Percentiles rank a stretch among this genome's conserved stretches.
These are phyloP conservation scores for Numenius phaeopus DNA, from an alignment of 2,797 vertebrate genomes.

Conservation along the genomic window DNA sequence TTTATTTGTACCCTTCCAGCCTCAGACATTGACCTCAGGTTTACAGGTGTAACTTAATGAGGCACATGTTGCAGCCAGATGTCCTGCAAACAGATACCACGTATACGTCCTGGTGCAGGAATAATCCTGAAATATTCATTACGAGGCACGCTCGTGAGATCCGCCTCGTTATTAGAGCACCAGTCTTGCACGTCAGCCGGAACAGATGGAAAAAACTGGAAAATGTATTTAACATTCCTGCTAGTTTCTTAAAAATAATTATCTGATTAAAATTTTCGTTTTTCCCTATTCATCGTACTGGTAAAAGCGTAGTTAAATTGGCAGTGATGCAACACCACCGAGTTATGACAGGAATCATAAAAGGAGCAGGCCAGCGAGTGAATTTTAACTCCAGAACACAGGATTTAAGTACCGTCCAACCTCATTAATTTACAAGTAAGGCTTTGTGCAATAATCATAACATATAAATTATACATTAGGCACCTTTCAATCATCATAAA, in stretches of 20 bases:
- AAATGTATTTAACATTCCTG: slow-evolving; percentile 66
- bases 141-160: slow-evolving; percentile 53
- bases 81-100: slow-evolving; percentile 51
- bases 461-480: background rate
- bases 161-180: slow-evolving; percentile 35
- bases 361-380: background rate
- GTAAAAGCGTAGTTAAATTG: background rate
- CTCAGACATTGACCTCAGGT: slow-evolving; percentile 59
- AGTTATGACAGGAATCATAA: background rate
- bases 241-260: slow-evolving; percentile 66
- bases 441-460: background rate
- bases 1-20: slow-evolving; percentile 73
- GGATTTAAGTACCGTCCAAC: background rate
- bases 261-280: slow-evolving; percentile 70
- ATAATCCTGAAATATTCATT: slow-evolving; percentile 67
- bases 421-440: background rate
- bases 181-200: slow-evolving; percentile 56
- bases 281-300: background rate
- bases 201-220: slow-evolving; percentile 78
- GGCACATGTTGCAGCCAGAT: slow-evolving; percentile 78
- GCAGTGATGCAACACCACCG: background rate
- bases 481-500: background rate
- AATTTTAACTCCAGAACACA: background rate
- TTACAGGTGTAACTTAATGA: slow-evolving; percentile 77
- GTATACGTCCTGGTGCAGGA: slow-evolving; percentile 23